Evolutionary conservation across 1,140 invertebrate species (phyloP).

Genomic region (Atta texana): DNA sequence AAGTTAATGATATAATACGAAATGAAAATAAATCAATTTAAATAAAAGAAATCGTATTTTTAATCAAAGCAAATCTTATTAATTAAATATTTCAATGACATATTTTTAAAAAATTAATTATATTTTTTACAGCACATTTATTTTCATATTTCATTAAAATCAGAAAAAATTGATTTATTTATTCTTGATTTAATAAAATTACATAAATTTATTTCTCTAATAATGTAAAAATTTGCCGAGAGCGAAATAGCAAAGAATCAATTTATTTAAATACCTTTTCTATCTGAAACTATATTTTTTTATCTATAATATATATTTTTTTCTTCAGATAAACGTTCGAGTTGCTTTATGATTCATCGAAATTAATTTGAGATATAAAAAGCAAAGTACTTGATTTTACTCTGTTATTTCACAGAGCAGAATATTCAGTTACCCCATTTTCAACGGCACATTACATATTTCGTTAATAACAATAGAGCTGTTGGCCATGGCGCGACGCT

Average conservation of each 20-base stretch:
- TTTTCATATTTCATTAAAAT: background rate
- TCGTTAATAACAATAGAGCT: background rate
- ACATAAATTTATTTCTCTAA: too few species aligned
- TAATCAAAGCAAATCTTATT: too few species aligned
- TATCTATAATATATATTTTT: background rate
- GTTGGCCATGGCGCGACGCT: background rate
- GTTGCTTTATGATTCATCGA: background rate
- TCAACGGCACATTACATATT: background rate
- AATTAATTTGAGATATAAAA: conserved; percentile 15
- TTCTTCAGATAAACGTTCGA: background rate
- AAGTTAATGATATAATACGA: too few species aligned
- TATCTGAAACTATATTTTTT: background rate
- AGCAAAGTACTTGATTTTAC: background rate
- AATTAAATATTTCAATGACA: too few species aligned
- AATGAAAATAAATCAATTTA: too few species aligned
- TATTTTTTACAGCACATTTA: too few species aligned
- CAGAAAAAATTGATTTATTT: background rate
- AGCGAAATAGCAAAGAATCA: too few species aligned
- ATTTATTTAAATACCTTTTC: background rate
- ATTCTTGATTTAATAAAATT: too few species aligned
- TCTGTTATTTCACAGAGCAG: background rate
- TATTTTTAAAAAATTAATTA: too few species aligned
- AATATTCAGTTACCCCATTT: conserved; percentile 7
- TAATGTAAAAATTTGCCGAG: too few species aligned
- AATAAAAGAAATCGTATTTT: too few species aligned